Conservation (phyloP, 2,113 vertebrate genomes). For the Stomatorhinus ivindoensis region DNA sequence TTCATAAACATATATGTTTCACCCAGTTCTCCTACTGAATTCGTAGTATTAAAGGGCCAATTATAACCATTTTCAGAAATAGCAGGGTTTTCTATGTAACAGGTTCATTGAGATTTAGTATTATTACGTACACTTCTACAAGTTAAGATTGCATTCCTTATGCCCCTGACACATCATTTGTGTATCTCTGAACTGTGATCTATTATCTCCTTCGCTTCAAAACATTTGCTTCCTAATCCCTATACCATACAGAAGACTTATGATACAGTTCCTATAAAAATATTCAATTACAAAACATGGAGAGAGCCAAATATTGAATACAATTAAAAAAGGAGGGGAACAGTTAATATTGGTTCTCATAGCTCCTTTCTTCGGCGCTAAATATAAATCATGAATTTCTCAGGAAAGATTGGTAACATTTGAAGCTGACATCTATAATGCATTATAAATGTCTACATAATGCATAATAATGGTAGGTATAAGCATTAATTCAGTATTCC, state of each 20-base stretch:
- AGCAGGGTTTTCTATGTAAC: not conserved
- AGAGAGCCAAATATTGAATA: slow-evolving; percentile 1
- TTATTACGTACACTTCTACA: not conserved
- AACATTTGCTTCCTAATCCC: not conserved
- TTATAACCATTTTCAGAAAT: not conserved
- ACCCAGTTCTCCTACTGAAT: not conserved
- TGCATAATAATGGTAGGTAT: not conserved
- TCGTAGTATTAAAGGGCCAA: not conserved
- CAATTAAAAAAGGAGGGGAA: not conserved
- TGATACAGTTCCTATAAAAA: slow-evolving; percentile 8
- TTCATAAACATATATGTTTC: not conserved
- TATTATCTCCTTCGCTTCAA: not conserved
- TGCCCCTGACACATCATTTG: not conserved
- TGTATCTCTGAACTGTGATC: not conserved
- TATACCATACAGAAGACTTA: not conserved
- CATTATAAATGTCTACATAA: not conserved
- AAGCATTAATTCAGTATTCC: not conserved
- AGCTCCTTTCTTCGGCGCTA: not conserved
- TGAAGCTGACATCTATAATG: not conserved
- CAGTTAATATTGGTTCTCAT: slow-evolving; percentile 1
- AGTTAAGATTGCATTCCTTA: not conserved
- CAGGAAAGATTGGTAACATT: not conserved
- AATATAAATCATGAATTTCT: not conserved
- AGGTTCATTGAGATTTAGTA: not conserved
- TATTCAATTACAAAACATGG: not conserved